Percentiles rank a stretch among this genome's conserved stretches.
Conservation (phyloP, 2,113 vertebrate genomes). For the Podiceps cristatus region DNA sequence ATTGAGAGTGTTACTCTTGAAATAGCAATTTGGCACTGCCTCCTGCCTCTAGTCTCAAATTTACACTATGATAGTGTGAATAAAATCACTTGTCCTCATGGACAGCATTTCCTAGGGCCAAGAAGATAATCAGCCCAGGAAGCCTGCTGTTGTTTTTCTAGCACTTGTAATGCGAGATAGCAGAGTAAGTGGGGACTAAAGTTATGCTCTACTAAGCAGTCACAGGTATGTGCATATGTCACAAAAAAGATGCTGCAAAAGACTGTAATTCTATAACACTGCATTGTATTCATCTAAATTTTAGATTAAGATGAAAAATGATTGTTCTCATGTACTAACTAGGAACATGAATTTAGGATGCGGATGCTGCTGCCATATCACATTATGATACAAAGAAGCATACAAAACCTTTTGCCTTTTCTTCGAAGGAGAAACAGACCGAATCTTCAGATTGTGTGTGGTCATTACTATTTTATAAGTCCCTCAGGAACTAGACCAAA, state of each 20-base stretch:
- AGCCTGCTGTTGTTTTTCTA: not conserved
- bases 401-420: not conserved
- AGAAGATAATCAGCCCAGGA: not conserved
- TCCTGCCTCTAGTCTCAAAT: slow-evolving; percentile 2
- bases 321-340: not conserved
- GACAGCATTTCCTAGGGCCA: not conserved
- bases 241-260: not conserved
- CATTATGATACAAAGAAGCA: not conserved
- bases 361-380: not conserved
- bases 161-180: not conserved
- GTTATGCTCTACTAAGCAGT: not conserved
- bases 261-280: not conserved
- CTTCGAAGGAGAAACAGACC: not conserved
- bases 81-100: not conserved
- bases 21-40: not conserved
- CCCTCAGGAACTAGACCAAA: not conserved
- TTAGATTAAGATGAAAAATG: not conserved
- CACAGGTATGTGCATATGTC: not conserved
- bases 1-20: slow-evolving; percentile 1
- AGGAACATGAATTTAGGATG: not conserved
- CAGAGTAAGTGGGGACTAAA: not conserved
- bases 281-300: not conserved
- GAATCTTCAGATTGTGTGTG: not conserved
- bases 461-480: not conserved
- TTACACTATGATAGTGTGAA: not conserved